Evolutionary conservation across 2,797 vertebrate species (phyloP).

Genomic region (Schizopygopsis pylzovi): DNA sequence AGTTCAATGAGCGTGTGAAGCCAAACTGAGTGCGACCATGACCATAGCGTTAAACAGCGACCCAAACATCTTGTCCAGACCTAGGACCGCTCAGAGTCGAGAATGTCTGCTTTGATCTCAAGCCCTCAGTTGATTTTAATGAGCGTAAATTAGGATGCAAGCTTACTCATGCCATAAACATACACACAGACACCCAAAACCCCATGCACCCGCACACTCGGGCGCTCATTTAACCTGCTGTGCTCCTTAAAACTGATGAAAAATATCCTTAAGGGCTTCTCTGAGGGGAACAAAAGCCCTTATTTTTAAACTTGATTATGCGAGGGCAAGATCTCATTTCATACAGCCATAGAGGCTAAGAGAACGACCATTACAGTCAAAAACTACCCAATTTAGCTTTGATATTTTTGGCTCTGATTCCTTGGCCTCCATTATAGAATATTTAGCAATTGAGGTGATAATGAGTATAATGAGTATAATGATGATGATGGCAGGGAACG

Average conservation of each 20-base stretch:
- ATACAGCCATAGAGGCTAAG: slow-evolving; percentile 9
- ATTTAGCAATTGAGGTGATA: slow-evolving; percentile 24
- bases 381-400: not conserved
- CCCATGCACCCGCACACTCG: slow-evolving; percentile 20
- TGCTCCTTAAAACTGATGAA: slow-evolving; percentile 53
- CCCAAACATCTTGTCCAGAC: slow-evolving; percentile 12
- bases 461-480: slow-evolving; percentile 28
- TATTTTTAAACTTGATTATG: slow-evolving; percentile 67
- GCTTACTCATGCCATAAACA: slow-evolving; percentile 37
- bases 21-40: slow-evolving; percentile 10
- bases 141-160: slow-evolving; percentile 52
- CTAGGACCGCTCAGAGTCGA: not conserved
- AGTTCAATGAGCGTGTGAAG: slow-evolving; percentile 6
- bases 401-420: slow-evolving; percentile 25
- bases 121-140: slow-evolving; percentile 57
- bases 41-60: not conserved
- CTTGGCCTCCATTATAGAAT: slow-evolving; percentile 2
- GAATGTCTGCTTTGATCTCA: slow-evolving; percentile 31
- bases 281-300: slow-evolving; percentile 58
- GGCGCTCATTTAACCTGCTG: slow-evolving; percentile 44
- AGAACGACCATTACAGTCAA: slow-evolving; percentile 34
- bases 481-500: slow-evolving; percentile 43
- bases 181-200: slow-evolving; percentile 25
- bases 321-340: slow-evolving; percentile 51
- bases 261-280: slow-evolving; percentile 51